Conservation (phyloP, 2,113 vertebrate species). For the Acanthisitta chloris region DNA sequence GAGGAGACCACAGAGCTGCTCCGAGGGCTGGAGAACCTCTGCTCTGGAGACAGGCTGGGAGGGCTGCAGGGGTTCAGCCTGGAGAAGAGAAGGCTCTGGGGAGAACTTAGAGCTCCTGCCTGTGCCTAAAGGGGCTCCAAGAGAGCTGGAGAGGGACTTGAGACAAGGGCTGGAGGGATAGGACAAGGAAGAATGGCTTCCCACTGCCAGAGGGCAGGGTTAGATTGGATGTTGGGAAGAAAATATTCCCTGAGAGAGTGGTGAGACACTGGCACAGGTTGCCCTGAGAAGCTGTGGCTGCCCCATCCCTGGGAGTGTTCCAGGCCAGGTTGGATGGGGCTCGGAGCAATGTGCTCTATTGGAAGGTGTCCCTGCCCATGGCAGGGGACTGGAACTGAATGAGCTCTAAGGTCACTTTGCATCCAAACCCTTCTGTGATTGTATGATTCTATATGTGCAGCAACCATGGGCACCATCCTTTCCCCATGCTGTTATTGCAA, state of each 20-base stretch:
- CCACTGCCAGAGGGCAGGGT: not conserved
- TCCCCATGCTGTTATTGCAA: rapidly evolving
- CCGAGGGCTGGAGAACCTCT: rapidly evolving
- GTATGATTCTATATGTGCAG: not conserved
- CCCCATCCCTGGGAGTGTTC: not conserved
- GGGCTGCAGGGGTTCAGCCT: not conserved
- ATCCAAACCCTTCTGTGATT: not conserved
- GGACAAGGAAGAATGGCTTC: not conserved
- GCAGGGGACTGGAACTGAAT: not conserved
- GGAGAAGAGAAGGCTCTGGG: not conserved
- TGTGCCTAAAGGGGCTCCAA: not conserved
- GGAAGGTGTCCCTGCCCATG: not conserved
- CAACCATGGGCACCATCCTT: rapidly evolving
- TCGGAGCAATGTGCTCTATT: not conserved
- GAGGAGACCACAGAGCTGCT: not conserved
- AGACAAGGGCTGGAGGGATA: not conserved
- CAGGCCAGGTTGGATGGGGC: rapidly evolving
- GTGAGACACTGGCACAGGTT: not conserved
- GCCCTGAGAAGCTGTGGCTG: not conserved
- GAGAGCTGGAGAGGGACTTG: not conserved
- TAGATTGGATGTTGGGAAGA: not conserved
- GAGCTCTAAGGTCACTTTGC: not conserved
- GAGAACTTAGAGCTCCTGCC: not conserved
- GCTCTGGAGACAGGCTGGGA: not conserved
- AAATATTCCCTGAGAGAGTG: rapidly evolving